Base-by-base conservation (phyloP, 2,888 invertebrate species). In the Spilarctia lutea region DNA sequence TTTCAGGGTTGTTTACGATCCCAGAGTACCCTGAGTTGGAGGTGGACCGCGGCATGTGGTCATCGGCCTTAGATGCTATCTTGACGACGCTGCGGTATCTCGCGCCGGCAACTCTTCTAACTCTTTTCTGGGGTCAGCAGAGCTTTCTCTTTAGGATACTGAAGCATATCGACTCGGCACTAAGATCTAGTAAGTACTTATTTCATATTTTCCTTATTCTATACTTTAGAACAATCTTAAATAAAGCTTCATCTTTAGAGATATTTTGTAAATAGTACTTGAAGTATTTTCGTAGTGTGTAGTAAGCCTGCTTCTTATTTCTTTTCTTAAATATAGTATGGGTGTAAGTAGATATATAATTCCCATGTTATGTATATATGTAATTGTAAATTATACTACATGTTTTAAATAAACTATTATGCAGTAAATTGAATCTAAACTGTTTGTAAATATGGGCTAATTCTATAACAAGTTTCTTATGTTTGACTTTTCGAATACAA, bases 101-200 rank as follows among this genome's bases (percentile, higher is more conserved):
- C 79, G 94, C 96, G 80, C 96, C 96, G 79, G 93, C 96, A 65
- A 96, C 96, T 13, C 90, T 96, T 48, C 91, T 96, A 68, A 96
- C 96, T 0, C 85, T 96, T 42, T 92, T 96, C 86, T 96, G 96
- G 94, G 96, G 96, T 45, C 95, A 96, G 79, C 96, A 96, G 86
- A 95, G 96, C 83, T 94, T 96, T 86, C 86, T 96, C 75, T 94
- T 96, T 85, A 96, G 91, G 82, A 85, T 96, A 66, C 88, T 96
- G 74, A 94, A 95, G 84, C 95, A 96, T 73, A 93, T 96, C 73
- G 96, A 96, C 88, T 93, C 94, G 73, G 94, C 95, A 79, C 95
- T 96, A 78, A 91, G 96, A 88, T 93, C 96, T 81, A 94, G 96
- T 97, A 88, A 94, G 94, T 72, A 68, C 27, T 35, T 10, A 33